These are phyloP conservation scores for Rhynchonycteris naso DNA, from an alignment of 2,797 vertebrate species.

Conservation along the genomic window DNA sequence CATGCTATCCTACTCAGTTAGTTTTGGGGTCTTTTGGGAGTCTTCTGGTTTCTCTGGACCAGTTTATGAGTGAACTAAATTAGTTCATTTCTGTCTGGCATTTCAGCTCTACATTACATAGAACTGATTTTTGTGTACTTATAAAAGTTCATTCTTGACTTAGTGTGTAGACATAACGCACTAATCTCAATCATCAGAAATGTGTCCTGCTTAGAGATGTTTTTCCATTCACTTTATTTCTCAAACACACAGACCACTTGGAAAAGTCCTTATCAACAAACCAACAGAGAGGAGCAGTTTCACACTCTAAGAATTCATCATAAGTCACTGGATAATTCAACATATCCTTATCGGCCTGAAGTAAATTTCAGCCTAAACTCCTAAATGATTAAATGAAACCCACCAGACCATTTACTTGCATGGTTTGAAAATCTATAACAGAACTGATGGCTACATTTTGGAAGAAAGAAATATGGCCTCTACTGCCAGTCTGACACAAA, in stretches of 20 bases:
- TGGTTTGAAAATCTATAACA: constrained; percentile 21
- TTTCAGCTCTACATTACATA: constrained; percentile 63
- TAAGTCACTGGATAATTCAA: constrained; percentile 52
- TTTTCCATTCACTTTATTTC: constrained; percentile 69
- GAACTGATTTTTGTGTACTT: constrained; percentile 68
- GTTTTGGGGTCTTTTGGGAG: constrained; percentile 39
- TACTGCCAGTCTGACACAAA: constrained; percentile 3
- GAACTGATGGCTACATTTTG: constrained; percentile 41
- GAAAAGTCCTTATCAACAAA: constrained; percentile 70
- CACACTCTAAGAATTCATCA: constrained; percentile 62
- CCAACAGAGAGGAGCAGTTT: constrained; percentile 54
- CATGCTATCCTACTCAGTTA: constrained; percentile 58
- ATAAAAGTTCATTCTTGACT: constrained; percentile 47
- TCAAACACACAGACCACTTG: constrained; percentile 59
- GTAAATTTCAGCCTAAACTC: constrained; percentile 54
- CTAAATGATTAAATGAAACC: constrained; percentile 58
- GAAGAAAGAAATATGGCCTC: constrained; percentile 28
- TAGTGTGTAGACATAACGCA: constrained; percentile 56
- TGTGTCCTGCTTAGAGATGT: constrained; percentile 55
- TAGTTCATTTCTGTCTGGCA: constrained; percentile 66
- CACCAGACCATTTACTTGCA: constrained; percentile 29
- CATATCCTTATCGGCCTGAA: constrained; percentile 45
- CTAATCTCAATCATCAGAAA: constrained; percentile 71
- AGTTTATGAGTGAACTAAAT: constrained; percentile 55
- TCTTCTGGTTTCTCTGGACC: constrained; percentile 55